Base-by-base conservation (phyloP, 2,113 vertebrate species). In the Sinocyclocheilus grahami region DNA sequence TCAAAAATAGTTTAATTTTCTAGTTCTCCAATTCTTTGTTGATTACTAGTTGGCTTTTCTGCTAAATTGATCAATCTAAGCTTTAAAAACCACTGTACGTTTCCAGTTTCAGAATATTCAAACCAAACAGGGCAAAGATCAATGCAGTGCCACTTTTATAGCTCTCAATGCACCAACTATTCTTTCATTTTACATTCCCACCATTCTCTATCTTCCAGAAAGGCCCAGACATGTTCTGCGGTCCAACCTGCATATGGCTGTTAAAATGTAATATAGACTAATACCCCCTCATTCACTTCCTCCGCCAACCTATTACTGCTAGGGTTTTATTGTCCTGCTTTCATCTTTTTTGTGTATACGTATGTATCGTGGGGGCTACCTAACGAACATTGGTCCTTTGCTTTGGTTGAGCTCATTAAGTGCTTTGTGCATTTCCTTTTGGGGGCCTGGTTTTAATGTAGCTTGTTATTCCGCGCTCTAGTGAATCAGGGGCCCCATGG, bases 361-460 rank as follows among this genome's bases (percentile, higher is more conserved):
- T 78, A 18, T 30, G 51, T 95, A 92, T 94, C 65, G 48, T 55
- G 85, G 51, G 82, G 92, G 93, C 82, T 82, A 90, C 95, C 95
- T 95, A 94, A 96, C 95, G 93, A 92, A 92, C 91, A 86, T 82
- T 94, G 93, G 90, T 86, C 91, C 92, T 93, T 87, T 93, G 91
- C 86, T 90, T 94, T 93, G 93, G 91, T 95, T 95, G 93, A 94
- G 92, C 90, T 95, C 88, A 84, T 95, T 95, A 96, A 94, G 93
- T 92, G 94, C 94, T 94, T 95, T 93, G n/a, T 86, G 94, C 92
- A 91, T 93, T 91, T 89, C 67, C 53, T 76, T 85, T 81, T 93
- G 89, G 90, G 94, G 92, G 93, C 91, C 93, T 93, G 90, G 91
- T 94, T 96, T 95, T 94, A 95, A 95, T 94, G 91, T 90, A 92